Base-by-base conservation (phyloP, 2,888 invertebrate genomes). In the Drosophila falleni region DNA sequence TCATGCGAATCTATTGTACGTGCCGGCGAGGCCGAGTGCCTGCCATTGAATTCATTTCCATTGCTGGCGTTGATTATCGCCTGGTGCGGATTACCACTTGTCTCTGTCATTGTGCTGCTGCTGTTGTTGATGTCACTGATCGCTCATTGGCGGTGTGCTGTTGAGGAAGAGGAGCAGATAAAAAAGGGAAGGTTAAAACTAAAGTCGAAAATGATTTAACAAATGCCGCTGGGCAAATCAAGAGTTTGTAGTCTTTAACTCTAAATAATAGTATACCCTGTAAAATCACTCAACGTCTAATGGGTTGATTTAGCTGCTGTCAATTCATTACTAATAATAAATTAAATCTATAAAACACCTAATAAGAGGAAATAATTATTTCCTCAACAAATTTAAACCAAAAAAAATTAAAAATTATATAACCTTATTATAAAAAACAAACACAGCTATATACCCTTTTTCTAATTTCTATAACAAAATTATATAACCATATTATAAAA, bases 21-120 rank as follows among this genome's bases (percentile, higher is more conserved):
- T 64, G 93, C 91, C 49, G 92, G 92, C 33, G 92, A 93, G 59
- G 92, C 92, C 37, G 91, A 92, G 59, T 92, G 92, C 29, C 91
- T 78, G 15, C 80, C 80, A 71, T 71, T 87, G 37, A 81, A 79
- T 23, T 81, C 80, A 46, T 59, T 74, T 26, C 26, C 46, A n/a
- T 37, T 50, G 59, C 39, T 64, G 2, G n/a, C n/a, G 68, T 23
- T 72, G 37, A 33, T 41, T 37, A 41, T 70, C 5, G 59, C 33
- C 42, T 55, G 58, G 9, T 62, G 71, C 33, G 37, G 37, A 41
- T 55, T 73, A 50, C 46, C 78, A 46, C 39, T 66, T 53, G 58
- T 53, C 39, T 83, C 81, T 15, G 74, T 64, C 81, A 87, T 81
- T 50, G 46, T 66, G 51, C 15, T 62, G 35, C 33, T 71, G 66